phyloP scores from a whole-genome alignment of 2,113 vertebrate genomes.

The Emydocephalus ijimae region DNA sequence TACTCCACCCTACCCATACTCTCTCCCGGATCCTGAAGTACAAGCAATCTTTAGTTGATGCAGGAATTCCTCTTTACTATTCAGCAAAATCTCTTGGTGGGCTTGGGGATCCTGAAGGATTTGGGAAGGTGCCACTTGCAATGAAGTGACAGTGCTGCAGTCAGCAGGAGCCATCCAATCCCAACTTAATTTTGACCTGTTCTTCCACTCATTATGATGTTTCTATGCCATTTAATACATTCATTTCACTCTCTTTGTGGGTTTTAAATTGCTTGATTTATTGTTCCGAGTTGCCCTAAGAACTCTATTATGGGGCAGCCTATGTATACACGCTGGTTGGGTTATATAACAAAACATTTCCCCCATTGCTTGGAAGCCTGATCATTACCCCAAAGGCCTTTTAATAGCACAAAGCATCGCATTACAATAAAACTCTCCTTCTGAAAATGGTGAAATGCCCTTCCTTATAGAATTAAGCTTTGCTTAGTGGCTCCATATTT shows the following conservation, averaged over 20 bases:
- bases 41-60: not conserved
- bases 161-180: not conserved
- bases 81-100: not conserved
- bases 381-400: not conserved
- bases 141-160: not conserved
- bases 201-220: not conserved
- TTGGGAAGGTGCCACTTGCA: not conserved
- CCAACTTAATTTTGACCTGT: not conserved
- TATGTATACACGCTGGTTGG: not conserved
- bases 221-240: not conserved
- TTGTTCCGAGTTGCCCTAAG: not conserved
- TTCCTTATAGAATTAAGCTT: not conserved
- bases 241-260: not conserved
- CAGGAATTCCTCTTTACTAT: not conserved
- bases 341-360: not conserved
- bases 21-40: not conserved
- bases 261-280: not conserved
- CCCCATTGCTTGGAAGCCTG: not conserved
- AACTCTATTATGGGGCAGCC: not conserved
- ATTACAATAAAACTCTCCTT: not conserved
- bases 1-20: not conserved
- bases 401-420: not conserved
- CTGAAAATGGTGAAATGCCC: not conserved
- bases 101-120: not conserved
- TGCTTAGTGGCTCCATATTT: not conserved